Evolutionary conservation across 2,888 invertebrate species (phyloP).

Genomic region (Drosophila prolongata): DNA sequence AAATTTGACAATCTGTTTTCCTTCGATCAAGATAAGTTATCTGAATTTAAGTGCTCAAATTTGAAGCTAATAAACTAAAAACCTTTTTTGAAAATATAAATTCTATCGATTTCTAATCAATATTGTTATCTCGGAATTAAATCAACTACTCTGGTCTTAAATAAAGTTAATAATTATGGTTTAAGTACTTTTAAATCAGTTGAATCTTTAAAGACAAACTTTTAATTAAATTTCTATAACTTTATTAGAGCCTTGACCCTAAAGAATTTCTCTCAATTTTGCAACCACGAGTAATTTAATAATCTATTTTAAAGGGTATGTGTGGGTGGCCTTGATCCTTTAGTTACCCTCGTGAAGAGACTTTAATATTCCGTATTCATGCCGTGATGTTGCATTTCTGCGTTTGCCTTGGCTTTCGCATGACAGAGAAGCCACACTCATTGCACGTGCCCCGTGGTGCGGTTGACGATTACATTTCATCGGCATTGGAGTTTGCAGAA

Average conservation of each 20-base stretch:
- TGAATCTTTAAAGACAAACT: too few species aligned
- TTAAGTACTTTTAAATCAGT: too few species aligned
- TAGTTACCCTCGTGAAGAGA: not conserved
- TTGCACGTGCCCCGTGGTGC: conserved; percentile 56
- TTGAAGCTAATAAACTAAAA: conserved; percentile 1
- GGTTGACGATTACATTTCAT: conserved; percentile 62
- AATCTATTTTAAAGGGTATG: conserved; percentile 5
- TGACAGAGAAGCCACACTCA: conserved; percentile 46
- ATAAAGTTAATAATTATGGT: too few species aligned
- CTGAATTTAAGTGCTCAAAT: not conserved
- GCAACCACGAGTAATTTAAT: not conserved
- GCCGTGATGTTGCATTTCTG: conserved; percentile 3
- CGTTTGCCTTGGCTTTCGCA: conserved; percentile 52
- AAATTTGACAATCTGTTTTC: not conserved
- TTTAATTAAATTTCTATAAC: too few species aligned
- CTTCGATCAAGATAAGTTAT: not conserved
- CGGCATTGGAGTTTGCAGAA: conserved; percentile 33
- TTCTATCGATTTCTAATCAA: not conserved
- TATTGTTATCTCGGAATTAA: too few species aligned
- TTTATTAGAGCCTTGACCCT: too few species aligned
- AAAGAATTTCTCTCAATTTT: not conserved
- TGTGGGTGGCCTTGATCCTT: not conserved
- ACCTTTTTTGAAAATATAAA: not conserved
- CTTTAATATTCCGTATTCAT: conserved; percentile 23
- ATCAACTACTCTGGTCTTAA: too few species aligned